These are phyloP conservation scores for Tachysurus vachellii DNA, from an alignment of 2,113 vertebrate genomes.

Conservation along the genomic window DNA sequence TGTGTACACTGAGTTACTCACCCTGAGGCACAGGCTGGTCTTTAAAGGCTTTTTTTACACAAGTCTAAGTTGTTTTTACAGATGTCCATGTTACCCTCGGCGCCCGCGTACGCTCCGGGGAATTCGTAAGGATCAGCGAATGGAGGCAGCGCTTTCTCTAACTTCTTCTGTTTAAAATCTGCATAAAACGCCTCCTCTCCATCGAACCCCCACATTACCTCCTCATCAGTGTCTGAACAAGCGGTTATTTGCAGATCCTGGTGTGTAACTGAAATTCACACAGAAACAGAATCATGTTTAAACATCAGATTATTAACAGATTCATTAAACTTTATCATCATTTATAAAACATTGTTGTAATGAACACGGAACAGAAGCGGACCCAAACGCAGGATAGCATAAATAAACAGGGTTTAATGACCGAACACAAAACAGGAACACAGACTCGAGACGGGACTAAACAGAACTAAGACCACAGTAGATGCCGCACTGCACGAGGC, in stretches of 20 bases:
- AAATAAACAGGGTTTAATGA: too few species aligned
- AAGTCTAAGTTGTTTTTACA: constrained; percentile 36
- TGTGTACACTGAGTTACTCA: too few species aligned
- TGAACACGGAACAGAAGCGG: too few species aligned
- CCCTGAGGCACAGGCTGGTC: not conserved
- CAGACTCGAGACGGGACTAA: too few species aligned
- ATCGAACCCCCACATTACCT: constrained; percentile 36
- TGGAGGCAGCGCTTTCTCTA: not conserved
- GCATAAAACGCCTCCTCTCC: constrained; percentile 39
- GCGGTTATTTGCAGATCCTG: accelerated
- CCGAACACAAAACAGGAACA: too few species aligned
- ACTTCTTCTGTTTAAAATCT: constrained; percentile 40
- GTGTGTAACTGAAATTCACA: constrained; percentile 23
- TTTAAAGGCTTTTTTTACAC: not conserved
- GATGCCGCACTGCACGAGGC: too few species aligned
- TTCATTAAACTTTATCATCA: too few species aligned
- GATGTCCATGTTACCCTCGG: accelerated
- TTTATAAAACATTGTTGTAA: too few species aligned
- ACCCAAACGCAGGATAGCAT: too few species aligned
- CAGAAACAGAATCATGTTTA: not conserved
- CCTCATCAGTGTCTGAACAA: constrained; percentile 35
- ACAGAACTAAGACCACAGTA: too few species aligned
- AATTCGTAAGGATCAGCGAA: not conserved
- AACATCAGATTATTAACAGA: too few species aligned
- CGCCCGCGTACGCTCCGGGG: accelerated